A percentile compares a stretch with the other conserved stretches of the same genome.
Conservation (phyloP, 2,797 vertebrate genomes). For the Cossypha dichroa region DNA sequence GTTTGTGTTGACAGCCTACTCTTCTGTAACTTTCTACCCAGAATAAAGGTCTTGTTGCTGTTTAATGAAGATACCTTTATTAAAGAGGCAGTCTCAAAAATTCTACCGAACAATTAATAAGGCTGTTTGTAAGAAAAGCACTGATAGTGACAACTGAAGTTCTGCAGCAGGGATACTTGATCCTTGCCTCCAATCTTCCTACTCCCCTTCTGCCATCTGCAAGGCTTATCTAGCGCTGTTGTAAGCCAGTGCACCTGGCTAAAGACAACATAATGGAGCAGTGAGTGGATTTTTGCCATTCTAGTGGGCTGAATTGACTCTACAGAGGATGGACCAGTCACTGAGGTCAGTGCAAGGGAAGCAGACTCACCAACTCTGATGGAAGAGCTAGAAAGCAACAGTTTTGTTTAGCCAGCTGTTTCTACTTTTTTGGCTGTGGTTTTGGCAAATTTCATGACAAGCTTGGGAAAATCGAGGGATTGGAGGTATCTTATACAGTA, state of each 20-base stretch:
- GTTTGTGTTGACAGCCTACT: not conserved
- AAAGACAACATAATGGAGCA: not conserved
- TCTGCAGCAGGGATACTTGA: not conserved
- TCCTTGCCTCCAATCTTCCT: not conserved
- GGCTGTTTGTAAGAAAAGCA: not conserved
- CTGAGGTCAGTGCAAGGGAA: not conserved
- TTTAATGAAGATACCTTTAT: not conserved
- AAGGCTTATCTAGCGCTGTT: not conserved
- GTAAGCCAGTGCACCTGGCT: not conserved
- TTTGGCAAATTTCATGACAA: not conserved
- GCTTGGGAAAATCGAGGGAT: not conserved
- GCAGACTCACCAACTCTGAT: not conserved
- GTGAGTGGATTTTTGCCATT: not conserved
- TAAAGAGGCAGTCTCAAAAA: not conserved
- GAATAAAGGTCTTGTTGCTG: not conserved
- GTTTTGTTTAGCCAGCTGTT: not conserved
- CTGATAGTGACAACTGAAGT: fast-evolving
- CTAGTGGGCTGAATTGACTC: not conserved
- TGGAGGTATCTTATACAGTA: not conserved
- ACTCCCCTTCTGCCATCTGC: not conserved
- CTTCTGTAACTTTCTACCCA: not conserved
- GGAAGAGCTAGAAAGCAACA: not conserved
- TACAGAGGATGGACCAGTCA: not conserved
- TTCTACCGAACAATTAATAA: not conserved
- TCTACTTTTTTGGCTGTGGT: not conserved